These are phyloP conservation scores for Pseudonaja textilis DNA, from an alignment of 2,113 vertebrate species.

Conservation along the genomic window DNA sequence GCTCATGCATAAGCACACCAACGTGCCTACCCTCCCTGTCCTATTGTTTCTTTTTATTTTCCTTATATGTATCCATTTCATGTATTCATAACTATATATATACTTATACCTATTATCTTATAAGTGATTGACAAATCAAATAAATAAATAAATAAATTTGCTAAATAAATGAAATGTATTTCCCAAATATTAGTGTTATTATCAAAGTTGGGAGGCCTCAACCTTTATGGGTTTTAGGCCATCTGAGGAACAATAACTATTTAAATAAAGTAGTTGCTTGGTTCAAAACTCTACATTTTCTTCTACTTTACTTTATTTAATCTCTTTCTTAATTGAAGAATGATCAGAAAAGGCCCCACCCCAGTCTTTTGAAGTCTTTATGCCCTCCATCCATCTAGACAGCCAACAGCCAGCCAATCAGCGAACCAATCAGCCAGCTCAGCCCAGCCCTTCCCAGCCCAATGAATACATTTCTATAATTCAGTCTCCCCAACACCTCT, in stretches of 20 bases:
- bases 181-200: neutral
- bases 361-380: neutral
- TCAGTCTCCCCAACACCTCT: neutral
- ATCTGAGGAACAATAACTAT: neutral
- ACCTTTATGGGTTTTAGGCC: neutral
- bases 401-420: neutral
- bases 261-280: neutral
- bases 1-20: no score
- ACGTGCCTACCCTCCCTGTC: no score
- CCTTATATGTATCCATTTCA: no score
- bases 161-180: neutral
- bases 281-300: neutral
- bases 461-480: neutral
- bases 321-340: neutral
- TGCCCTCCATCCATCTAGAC: neutral
- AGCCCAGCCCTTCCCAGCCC: neutral
- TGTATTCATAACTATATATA: no score
- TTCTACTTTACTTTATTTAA: neutral
- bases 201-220: neutral
- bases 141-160: no score
- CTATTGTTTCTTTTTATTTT: no score
- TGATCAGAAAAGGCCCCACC: neutral
- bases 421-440: neutral
- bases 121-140: no score
- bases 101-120: no score